Conservation (phyloP, 2,888 invertebrate species). For the Anarsia innoxiella region DNA sequence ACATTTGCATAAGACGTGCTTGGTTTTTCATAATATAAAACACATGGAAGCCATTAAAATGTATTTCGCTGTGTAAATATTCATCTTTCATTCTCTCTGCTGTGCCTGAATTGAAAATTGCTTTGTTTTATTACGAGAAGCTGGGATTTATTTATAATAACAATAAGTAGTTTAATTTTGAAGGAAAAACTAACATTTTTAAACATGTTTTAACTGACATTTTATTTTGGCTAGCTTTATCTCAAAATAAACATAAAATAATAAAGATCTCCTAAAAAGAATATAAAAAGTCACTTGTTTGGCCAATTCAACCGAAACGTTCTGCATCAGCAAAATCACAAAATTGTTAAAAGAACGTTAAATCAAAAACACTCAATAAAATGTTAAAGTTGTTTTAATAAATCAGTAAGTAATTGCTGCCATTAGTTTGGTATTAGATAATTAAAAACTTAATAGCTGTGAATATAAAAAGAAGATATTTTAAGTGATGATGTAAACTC, state of each 20-base stretch:
- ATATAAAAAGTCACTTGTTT: not conserved
- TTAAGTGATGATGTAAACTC: constrained; percentile 7
- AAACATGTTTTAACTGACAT: not conserved
- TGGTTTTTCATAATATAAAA: constrained; percentile 71
- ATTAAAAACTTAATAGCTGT: constrained; percentile 7
- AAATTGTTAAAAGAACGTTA: constrained; percentile 5
- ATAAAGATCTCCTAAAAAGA: not conserved
- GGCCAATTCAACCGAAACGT: too few species aligned
- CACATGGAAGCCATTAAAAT: constrained; percentile 58
- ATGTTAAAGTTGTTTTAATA: too few species aligned
- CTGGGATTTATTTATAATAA: not conserved
- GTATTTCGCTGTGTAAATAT: constrained; percentile 59
- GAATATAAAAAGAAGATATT: constrained; percentile 6
- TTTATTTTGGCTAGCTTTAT: not conserved
- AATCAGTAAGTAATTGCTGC: not conserved
- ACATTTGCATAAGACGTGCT: constrained; percentile 73
- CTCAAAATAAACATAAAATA: not conserved
- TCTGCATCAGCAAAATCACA: too few species aligned
- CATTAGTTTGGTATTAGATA: not conserved
- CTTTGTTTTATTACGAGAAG: constrained; percentile 39
- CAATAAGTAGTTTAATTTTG: not conserved
- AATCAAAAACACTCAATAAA: too few species aligned
- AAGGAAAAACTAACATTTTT: not conserved
- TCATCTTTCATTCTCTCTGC: constrained; percentile 42
- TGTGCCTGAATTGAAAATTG: constrained; percentile 54